These are phyloP conservation scores for Diarsia rubi DNA, from an alignment of 2,888 invertebrate genomes.

Conservation along the genomic window DNA sequence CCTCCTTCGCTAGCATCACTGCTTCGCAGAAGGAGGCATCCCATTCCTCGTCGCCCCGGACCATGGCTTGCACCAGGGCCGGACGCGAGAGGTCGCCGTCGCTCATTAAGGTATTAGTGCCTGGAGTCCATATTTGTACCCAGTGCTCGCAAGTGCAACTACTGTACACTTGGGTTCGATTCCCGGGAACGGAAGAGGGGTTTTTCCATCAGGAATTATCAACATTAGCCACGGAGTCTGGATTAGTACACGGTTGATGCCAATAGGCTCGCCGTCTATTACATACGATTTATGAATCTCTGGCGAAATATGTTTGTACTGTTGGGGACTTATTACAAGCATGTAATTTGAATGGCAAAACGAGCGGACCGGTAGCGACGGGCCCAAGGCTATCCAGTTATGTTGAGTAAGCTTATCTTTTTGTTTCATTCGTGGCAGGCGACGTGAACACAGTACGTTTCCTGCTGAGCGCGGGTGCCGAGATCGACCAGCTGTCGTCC, in stretches of 20 bases:
- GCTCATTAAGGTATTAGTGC: too few relatives aligned
- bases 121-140: too few relatives aligned
- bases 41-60: too few relatives aligned
- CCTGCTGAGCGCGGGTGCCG: slow-evolving; percentile 86
- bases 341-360: not conserved
- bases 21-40: too few relatives aligned
- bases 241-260: not conserved
- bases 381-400: not conserved
- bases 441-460: slow-evolving; percentile 83
- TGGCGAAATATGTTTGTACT: not conserved
- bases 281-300: not conserved
- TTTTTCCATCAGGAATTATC: not conserved
- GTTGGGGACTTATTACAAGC: not conserved
- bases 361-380: not conserved
- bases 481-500: slow-evolving; percentile 81
- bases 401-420: not conserved
- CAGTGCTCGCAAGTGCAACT: not conserved
- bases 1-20: too few relatives aligned
- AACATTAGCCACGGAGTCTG: not conserved
- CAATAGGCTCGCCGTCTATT: not conserved
- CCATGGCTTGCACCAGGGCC: too few relatives aligned
- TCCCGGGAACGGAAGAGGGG: too few relatives aligned
- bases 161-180: not conserved
- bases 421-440: slow-evolving; percentile 68
- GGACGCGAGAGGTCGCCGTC: too few relatives aligned